These are phyloP conservation scores for Coleophora flavipennella DNA, from an alignment of 2,888 invertebrate species.

Conservation along the genomic window DNA sequence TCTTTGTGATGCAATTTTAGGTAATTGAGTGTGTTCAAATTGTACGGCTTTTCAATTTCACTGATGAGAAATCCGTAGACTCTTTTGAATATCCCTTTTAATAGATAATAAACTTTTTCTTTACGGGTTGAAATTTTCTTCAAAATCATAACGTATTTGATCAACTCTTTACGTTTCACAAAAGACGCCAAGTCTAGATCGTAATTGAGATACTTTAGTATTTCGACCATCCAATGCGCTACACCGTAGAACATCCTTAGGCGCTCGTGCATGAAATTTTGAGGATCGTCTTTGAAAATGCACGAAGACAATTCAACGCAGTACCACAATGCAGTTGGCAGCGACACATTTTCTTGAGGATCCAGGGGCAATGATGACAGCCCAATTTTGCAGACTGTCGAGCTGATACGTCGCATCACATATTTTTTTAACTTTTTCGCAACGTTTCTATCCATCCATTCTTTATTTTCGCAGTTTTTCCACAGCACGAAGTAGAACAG, in stretches of 20 bases:
- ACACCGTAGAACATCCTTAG: conserved; percentile 23
- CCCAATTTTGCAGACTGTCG: conserved; percentile 26
- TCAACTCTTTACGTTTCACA: conserved; percentile 21
- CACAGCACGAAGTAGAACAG: conserved; percentile 33
- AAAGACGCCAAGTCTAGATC: conserved; percentile 23
- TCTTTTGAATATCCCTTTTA: conserved; percentile 27
- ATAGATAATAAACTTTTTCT: conserved; percentile 23
- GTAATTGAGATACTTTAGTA: conserved; percentile 24
- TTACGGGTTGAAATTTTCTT: conserved; percentile 20
- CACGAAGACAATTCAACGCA: too few species aligned
- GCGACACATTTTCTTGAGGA: conserved; percentile 21
- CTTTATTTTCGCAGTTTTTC: conserved; percentile 34
- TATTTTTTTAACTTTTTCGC: conserved; percentile 30
- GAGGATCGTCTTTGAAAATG: conserved; percentile 27
- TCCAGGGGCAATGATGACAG: conserved; percentile 32
- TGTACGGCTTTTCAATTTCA: conserved; percentile 24
- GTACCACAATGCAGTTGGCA: conserved; percentile 34
- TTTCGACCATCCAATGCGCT: conserved; percentile 27
- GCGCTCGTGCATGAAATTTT: conserved; percentile 25
- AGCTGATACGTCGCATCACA: conserved; percentile 25
- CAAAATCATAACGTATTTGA: conserved; percentile 24
- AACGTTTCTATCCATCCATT: conserved; percentile 38
- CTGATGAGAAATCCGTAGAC: conserved; percentile 23
- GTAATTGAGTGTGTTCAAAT: conserved; percentile 28
- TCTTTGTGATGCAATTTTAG: conserved; percentile 23